These are phyloP conservation scores for Tachypleus tridentatus DNA, from an alignment of 1,140 invertebrate genomes.

Conservation along the genomic window DNA sequence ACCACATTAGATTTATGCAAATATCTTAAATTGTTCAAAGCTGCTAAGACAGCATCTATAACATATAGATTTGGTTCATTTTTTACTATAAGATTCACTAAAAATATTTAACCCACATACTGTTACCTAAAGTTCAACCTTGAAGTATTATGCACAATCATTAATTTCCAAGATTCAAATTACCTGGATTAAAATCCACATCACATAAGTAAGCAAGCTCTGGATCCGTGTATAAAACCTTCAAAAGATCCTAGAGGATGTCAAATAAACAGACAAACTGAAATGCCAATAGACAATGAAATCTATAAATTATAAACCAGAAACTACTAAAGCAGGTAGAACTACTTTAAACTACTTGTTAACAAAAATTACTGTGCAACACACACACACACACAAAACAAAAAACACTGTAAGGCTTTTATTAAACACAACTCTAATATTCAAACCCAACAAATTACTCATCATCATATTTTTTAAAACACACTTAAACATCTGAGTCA, in stretches of 20 bases:
- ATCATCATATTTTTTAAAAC: too few species aligned
- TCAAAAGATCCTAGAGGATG: slow-evolving; percentile 59
- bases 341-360: slow-evolving; percentile 3
- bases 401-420: too few species aligned
- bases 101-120: slow-evolving; percentile 2
- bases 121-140: too few species aligned
- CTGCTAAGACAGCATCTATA: slow-evolving; percentile 2
- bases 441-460: too few species aligned
- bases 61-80: slow-evolving; percentile 5
- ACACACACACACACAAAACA: too few species aligned
- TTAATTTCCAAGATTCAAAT: background rate
- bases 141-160: too few species aligned
- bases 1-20: background rate
- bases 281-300: slow-evolving; percentile 2
- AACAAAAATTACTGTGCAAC: background rate
- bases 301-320: slow-evolving; percentile 6
- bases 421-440: too few species aligned
- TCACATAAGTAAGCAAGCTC: slow-evolving; percentile 76
- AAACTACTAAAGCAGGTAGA: slow-evolving; percentile 1
- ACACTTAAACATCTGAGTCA: too few species aligned
- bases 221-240: slow-evolving; percentile 79
- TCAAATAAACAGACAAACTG: slow-evolving; percentile 24
- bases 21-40: slow-evolving; percentile 7
- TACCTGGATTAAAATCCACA: slow-evolving; percentile 44
- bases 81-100: background rate